A percentile compares a stretch with the other conserved stretches of the same genome.
Conservation (phyloP, 2,113 vertebrate genomes). For the Notarius lentiginosus region DNA sequence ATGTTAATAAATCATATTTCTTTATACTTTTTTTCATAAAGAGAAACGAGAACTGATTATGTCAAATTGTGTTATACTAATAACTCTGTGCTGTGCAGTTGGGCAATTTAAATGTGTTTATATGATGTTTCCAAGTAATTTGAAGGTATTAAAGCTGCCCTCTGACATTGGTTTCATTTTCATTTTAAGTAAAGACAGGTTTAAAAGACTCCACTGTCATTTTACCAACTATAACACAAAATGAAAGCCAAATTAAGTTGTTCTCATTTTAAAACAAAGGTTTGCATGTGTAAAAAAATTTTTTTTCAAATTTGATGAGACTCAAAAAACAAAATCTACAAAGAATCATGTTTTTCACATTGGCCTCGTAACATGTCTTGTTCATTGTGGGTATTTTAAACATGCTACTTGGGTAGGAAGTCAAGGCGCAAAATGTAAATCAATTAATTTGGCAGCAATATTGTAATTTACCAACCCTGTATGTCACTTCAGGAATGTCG, state of each 20-base stretch:
- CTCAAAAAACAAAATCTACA: neutral
- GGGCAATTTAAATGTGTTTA: conserved; percentile 52
- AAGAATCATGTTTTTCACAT: neutral
- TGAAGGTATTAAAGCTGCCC: conserved; percentile 52
- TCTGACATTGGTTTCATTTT: conserved; percentile 52
- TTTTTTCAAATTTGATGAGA: neutral
- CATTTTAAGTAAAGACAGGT: conserved; percentile 43
- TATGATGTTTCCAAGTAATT: conserved; percentile 50
- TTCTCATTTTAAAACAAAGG: neutral
- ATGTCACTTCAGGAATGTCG: neutral
- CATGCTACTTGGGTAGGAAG: neutral
- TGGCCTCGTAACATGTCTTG: neutral
- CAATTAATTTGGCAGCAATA: neutral
- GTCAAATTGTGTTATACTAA: conserved; percentile 43
- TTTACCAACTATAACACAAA: neutral
- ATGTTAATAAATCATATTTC: conserved; percentile 56
- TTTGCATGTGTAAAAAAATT: neutral
- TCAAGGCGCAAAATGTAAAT: neutral
- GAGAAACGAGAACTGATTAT: conserved; percentile 52
- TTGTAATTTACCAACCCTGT: neutral
- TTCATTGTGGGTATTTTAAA: neutral
- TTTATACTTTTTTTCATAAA: conserved; percentile 53
- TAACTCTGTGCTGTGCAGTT: conserved; percentile 57
- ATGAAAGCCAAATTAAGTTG: no score
- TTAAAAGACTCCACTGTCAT: conserved; percentile 43